These are phyloP conservation scores for Pseudochromis fuscus DNA, from an alignment of 2,797 vertebrate genomes.

Conservation along the genomic window DNA sequence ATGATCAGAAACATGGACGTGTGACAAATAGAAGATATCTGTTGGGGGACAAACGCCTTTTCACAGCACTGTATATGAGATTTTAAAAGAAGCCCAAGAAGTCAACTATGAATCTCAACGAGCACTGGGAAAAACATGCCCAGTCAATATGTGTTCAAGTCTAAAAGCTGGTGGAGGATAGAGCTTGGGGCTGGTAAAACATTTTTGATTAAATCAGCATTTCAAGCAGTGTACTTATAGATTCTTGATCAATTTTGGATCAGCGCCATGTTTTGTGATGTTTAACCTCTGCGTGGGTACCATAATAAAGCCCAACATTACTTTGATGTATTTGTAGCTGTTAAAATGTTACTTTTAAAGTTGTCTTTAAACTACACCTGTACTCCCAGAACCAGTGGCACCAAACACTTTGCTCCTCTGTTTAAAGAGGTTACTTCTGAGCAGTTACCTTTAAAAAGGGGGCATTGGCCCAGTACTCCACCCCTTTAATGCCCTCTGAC, in stretches of 20 bases:
- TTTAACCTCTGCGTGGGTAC: neutral
- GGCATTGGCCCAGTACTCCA: slow-evolving; percentile 93
- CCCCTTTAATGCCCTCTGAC: slow-evolving; percentile 88
- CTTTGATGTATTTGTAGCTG: neutral
- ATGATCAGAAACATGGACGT: no score
- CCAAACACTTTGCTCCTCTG: neutral
- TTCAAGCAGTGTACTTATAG: neutral
- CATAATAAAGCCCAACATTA: neutral
- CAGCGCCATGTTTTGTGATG: neutral
- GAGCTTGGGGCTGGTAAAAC: slow-evolving; percentile 6
- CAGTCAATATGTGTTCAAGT: neutral
- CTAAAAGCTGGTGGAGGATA: neutral
- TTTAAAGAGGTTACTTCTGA: neutral
- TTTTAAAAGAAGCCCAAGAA: slow-evolving; percentile 7
- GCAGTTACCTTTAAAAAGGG: slow-evolving; percentile 86
- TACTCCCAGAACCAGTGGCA: neutral
- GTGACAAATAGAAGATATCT: no score
- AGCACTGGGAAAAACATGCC: slow-evolving; percentile 21
- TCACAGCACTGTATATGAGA: no score
- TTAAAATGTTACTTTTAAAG: neutral
- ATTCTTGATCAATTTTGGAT: neutral
- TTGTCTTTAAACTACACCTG: neutral
- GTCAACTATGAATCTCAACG: slow-evolving; percentile 20
- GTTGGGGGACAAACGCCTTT: no score
- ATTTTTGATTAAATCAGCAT: slow-evolving; percentile 11